phyloP scores from a whole-genome alignment of 2,888 invertebrate genomes.

The Xestoiulus laeticollis region DNA sequence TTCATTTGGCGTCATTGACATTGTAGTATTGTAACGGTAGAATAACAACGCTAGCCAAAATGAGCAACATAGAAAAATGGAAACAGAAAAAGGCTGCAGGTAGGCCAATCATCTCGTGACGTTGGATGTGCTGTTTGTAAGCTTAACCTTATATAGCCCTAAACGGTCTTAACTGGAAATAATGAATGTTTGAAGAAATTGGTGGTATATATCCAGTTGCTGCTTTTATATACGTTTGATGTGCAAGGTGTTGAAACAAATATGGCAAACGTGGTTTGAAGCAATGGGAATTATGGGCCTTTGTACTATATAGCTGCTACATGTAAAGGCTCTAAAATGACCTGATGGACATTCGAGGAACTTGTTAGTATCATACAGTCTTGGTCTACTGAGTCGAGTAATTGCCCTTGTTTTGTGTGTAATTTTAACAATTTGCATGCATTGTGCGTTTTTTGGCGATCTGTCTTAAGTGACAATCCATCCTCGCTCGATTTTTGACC shows the following conservation, averaged over 20 bases:
- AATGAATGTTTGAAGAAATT: background rate
- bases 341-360: background rate
- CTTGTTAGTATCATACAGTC: background rate
- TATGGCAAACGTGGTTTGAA: background rate
- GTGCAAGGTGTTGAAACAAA: background rate
- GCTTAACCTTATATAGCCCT: background rate
- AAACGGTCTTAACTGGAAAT: background rate
- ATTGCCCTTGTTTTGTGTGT: too few relatives aligned
- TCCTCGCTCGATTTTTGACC: too few relatives aligned
- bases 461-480: too few relatives aligned
- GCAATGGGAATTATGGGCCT: background rate
- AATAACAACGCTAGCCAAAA: conserved; percentile 36
- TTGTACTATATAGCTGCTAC: too few relatives aligned
- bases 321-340: too few relatives aligned
- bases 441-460: too few relatives aligned
- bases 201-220: background rate
- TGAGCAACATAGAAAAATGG: conserved; percentile 57
- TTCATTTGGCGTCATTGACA: conserved; percentile 41
- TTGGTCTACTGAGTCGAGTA: too few relatives aligned
- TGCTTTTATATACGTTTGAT: background rate
- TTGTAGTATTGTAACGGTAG: background rate
- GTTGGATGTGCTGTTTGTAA: background rate
- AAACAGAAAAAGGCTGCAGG: conserved; percentile 57
- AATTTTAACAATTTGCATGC: too few relatives aligned
- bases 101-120: conserved; percentile 43